A percentile compares a stretch with the other conserved stretches of the same genome.
Evolutionary conservation across 2,797 vertebrate species (phyloP).

Genomic region (Phalloptychus januarius): DNA sequence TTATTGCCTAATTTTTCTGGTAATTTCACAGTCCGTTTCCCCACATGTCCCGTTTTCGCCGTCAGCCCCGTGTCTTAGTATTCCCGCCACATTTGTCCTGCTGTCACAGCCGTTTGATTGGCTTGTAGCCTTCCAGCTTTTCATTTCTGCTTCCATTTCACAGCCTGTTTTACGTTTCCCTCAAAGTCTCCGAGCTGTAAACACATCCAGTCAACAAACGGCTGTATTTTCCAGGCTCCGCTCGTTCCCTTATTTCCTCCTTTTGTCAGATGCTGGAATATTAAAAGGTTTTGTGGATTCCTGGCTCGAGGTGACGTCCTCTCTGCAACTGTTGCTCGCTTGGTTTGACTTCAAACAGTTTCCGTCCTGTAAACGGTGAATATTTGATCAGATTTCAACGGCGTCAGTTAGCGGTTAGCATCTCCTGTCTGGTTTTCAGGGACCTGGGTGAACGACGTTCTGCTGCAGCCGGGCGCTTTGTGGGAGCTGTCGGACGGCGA

Average conservation of each 20-base stretch:
- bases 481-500: slow-evolving; percentile 88
- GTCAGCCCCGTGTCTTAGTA: slow-evolving; percentile 42
- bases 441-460: slow-evolving; percentile 90
- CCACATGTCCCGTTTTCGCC: slow-evolving; percentile 48
- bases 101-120: slow-evolving; percentile 44
- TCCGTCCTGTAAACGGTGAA: accelerated
- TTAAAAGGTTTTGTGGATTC: slow-evolving; percentile 18
- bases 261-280: slow-evolving; percentile 2
- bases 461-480: slow-evolving; percentile 80
- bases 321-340: not conserved
- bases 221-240: slow-evolving; percentile 21
- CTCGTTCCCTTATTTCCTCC: slow-evolving; percentile 9
- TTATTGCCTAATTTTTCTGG: slow-evolving; percentile 50
- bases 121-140: slow-evolving; percentile 43
- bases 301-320: not conserved
- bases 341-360: not conserved
- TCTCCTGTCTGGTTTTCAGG: slow-evolving; percentile 68
- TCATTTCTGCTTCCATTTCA: slow-evolving; percentile 32
- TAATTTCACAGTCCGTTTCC: slow-evolving; percentile 67
- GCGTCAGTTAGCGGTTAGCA: not conserved
- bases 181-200: slow-evolving; percentile 40
- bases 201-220: slow-evolving; percentile 39
- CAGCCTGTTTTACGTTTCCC: slow-evolving; percentile 47
- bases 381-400: not conserved
- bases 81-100: slow-evolving; percentile 39